Evolutionary conservation across 2,888 invertebrate species (phyloP).

Genomic region (Margaritifera margaritifera): DNA sequence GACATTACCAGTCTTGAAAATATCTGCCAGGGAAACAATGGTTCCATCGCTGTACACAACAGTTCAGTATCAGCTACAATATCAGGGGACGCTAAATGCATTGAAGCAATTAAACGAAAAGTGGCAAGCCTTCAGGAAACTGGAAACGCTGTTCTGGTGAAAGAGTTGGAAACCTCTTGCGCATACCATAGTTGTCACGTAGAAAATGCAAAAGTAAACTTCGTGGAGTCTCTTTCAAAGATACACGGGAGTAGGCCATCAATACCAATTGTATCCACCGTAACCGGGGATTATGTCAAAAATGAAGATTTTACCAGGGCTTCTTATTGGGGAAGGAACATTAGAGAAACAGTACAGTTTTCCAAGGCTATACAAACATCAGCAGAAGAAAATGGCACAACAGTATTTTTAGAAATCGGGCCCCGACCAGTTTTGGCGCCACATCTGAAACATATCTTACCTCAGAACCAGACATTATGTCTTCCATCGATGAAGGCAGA

Average conservation of each 20-base stretch:
- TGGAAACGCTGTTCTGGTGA: not conserved
- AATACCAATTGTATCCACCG: conserved; percentile 34
- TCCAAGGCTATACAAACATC: conserved; percentile 27
- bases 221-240: conserved; percentile 16
- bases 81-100: conserved; percentile 28
- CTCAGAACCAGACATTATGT: no score
- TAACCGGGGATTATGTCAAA: conserved; percentile 22
- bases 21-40: conserved; percentile 2
- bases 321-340: conserved; percentile 46
- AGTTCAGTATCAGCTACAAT: conserved; percentile 40
- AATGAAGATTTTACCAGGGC: conserved; percentile 16
- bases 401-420: conserved; percentile 33
- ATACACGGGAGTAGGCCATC: conserved; percentile 13
- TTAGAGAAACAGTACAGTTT: conserved; percentile 40
- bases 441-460: conserved; percentile 13
- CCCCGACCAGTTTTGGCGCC: conserved; percentile 24
- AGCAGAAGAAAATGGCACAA: conserved; percentile 14
- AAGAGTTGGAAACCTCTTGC: conserved; percentile 28
- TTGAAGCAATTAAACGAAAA: no score
- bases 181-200: conserved; percentile 46
- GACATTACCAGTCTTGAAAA: conserved; percentile 16
- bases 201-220: conserved; percentile 18
- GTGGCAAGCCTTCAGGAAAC: no score
- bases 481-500: conserved; percentile 15
- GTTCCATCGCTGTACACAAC: conserved; percentile 35